These are phyloP conservation scores for Orthonychiurus folsomi DNA, from an alignment of 2,888 invertebrate species.

Conservation along the genomic window DNA sequence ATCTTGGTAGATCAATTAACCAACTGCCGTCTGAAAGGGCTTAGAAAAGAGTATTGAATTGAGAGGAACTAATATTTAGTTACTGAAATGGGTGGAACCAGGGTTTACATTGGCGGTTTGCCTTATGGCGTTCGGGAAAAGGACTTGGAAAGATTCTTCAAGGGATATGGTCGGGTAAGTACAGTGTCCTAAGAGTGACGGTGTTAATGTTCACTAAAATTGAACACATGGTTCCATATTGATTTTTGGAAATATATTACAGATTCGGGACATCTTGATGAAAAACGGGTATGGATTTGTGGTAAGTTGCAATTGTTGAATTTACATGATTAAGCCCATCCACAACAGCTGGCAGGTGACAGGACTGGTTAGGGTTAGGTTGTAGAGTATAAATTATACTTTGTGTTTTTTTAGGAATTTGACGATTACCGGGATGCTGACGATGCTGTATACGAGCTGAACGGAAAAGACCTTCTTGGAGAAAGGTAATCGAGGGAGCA, in stretches of 20 bases:
- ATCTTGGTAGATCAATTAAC: too few species aligned
- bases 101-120: slow-evolving; percentile 69
- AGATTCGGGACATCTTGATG: slow-evolving; percentile 64
- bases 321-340: neutral
- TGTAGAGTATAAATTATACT: neutral
- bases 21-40: too few species aligned
- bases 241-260: too few species aligned
- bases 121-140: slow-evolving; percentile 65
- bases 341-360: too few species aligned
- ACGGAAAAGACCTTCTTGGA: slow-evolving; percentile 90
- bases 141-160: slow-evolving; percentile 72
- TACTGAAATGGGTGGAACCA: slow-evolving; percentile 59
- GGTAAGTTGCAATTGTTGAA: slow-evolving; percentile 45
- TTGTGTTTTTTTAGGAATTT: slow-evolving; percentile 63
- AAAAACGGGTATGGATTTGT: slow-evolving; percentile 80
- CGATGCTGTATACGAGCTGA: slow-evolving; percentile 96
- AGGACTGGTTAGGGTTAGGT: too few species aligned
- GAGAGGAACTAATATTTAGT: too few species aligned
- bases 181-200: too few species aligned
- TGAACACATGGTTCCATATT: too few species aligned
- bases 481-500: slow-evolving; percentile 92
- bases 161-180: slow-evolving; percentile 67
- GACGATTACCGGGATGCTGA: slow-evolving; percentile 96
- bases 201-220: too few species aligned
- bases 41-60: too few species aligned